A percentile compares a stretch with the other conserved stretches of the same genome.
Evolutionary conservation across 92 coral and sea anemone genomes (phyloP).

Genomic region (Parazoanthus atlanticus): DNA sequence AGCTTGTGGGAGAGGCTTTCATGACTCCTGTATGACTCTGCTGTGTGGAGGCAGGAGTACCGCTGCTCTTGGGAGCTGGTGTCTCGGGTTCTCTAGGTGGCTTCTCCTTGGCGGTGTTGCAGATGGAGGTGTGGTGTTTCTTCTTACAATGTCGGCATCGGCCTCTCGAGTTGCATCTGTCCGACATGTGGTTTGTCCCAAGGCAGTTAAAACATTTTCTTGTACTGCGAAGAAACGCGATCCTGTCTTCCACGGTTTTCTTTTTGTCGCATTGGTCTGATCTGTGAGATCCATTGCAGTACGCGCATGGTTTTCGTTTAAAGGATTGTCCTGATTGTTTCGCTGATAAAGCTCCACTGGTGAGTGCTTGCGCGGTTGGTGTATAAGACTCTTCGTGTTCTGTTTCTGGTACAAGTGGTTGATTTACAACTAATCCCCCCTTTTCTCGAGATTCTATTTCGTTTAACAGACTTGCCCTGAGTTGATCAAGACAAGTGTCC

Average conservation of each 20-base stretch:
- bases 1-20: constrained; percentile 28
- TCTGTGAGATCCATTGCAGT: constrained; percentile 35
- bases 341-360: constrained; percentile 21
- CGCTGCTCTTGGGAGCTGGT: constrained; percentile 8
- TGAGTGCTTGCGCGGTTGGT: constrained; percentile 19
- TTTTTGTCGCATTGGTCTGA: constrained; percentile 26
- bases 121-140: constrained; percentile 30
- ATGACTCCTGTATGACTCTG: constrained; percentile 22
- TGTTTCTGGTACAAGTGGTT: background rate
- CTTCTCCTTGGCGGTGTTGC: constrained; percentile 18
- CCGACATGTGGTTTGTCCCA: constrained; percentile 12
- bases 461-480: background rate
- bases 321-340: constrained; percentile 13
- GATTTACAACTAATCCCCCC: background rate
- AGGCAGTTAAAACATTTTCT: constrained; percentile 34
- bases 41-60: constrained; percentile 6
- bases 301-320: constrained; percentile 40
- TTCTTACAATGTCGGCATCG: constrained; percentile 24
- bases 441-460: background rate
- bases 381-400: constrained; percentile 5
- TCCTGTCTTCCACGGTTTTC: constrained; percentile 9
- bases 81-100: constrained; percentile 22
- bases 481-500: constrained; percentile 27
- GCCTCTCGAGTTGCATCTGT: background rate
- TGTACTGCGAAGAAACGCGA: constrained; percentile 24